These are phyloP conservation scores for Chrysomallon squamiferum DNA, from an alignment of 1,140 invertebrate genomes.

Conservation along the genomic window DNA sequence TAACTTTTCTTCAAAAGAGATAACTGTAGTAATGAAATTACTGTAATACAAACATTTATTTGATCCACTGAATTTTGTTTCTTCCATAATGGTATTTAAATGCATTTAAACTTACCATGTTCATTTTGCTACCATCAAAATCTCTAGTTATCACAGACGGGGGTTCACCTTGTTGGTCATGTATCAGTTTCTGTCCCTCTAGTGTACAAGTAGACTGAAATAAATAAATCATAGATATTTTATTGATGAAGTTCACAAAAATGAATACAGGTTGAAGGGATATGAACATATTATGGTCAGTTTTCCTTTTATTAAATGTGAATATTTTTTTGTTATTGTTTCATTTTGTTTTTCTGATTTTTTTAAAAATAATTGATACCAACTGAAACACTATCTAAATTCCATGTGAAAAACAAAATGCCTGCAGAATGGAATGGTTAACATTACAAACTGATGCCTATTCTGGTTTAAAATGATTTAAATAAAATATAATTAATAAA, in stretches of 20 bases:
- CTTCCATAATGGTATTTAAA: too few relatives aligned
- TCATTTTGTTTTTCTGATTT: neutral
- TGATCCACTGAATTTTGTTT: too few relatives aligned
- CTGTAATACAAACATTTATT: too few relatives aligned
- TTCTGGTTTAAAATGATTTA: too few relatives aligned
- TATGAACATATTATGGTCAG: neutral
- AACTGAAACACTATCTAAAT: neutral
- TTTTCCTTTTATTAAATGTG: neutral
- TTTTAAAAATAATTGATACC: neutral
- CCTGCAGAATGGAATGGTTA: neutral
- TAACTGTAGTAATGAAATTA: too few relatives aligned
- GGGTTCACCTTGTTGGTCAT: neutral
- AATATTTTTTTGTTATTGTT: neutral
- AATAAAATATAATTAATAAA: too few relatives aligned
- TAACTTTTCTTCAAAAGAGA: too few relatives aligned
- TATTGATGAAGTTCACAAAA: neutral
- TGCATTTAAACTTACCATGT: conserved; percentile 1
- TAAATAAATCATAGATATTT: neutral
- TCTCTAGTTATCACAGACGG: neutral
- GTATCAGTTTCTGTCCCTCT: neutral
- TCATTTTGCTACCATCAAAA: neutral
- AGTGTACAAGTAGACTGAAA: neutral
- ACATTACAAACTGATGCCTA: too few relatives aligned
- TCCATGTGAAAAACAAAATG: neutral
- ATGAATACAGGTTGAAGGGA: neutral